Conservation (phyloP, 2,113 vertebrate species). For the Planiliza haematocheilus region DNA sequence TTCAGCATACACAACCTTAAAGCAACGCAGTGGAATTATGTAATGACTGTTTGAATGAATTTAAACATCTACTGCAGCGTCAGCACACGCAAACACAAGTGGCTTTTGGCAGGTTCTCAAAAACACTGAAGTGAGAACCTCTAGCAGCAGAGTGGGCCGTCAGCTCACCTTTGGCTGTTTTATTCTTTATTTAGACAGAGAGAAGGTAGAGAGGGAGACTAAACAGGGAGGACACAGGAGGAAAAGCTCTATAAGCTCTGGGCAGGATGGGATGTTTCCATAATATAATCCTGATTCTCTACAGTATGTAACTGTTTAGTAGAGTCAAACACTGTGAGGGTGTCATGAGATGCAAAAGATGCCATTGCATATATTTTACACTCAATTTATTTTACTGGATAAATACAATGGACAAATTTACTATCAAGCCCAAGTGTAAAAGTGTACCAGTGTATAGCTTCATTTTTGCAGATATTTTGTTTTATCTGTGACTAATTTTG, state of each 20-base stretch:
- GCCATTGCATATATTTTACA: neutral
- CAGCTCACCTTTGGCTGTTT: slow-evolving; percentile 70
- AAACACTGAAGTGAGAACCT: slow-evolving; percentile 75
- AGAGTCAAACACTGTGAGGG: no score
- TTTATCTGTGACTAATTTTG: no score
- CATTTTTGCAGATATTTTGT: no score
- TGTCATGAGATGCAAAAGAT: no score
- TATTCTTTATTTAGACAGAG: slow-evolving; percentile 77
- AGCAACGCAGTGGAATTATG: slow-evolving; percentile 50
- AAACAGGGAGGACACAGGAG: slow-evolving; percentile 63
- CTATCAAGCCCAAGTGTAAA: neutral
- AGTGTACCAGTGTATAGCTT: no score
- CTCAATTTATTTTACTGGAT: no score
- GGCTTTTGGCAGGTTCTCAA: slow-evolving; percentile 78
- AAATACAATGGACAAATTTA: no score
- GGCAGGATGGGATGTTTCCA: slow-evolving; percentile 33
- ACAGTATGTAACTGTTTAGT: no score
- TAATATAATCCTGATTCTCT: no score
- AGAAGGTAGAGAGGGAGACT: slow-evolving; percentile 66
- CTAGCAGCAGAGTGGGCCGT: slow-evolving; percentile 76
- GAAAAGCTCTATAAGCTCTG: slow-evolving; percentile 48
- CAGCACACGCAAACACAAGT: slow-evolving; percentile 63
- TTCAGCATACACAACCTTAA: slow-evolving; percentile 22
- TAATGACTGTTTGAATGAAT: slow-evolving; percentile 69
- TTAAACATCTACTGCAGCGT: slow-evolving; percentile 63